phyloP scores from a whole-genome alignment of 2,888 invertebrate species.

The Phanerotoma sp. region DNA sequence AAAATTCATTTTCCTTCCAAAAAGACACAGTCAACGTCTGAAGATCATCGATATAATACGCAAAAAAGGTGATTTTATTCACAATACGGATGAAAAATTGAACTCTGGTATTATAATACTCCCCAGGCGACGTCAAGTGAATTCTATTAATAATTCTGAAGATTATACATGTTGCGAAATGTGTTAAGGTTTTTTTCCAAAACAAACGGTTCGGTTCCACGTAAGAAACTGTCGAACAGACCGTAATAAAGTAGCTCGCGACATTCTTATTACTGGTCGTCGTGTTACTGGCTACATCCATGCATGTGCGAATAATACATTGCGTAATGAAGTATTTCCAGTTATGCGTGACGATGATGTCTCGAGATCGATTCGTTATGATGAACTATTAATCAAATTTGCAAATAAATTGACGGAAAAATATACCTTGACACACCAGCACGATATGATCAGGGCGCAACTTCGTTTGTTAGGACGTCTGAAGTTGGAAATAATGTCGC shows the following conservation, averaged over 20 bases:
- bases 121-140: neutral
- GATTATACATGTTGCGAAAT: neutral
- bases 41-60: neutral
- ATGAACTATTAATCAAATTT: neutral
- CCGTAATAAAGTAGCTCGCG: neutral
- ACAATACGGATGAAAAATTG: neutral
- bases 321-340: neutral
- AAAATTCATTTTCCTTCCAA: neutral
- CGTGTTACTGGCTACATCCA: neutral
- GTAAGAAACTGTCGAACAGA: neutral
- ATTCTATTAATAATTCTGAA: neutral
- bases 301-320: neutral
- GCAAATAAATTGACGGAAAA: neutral
- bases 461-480: conserved; percentile 17
- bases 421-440: neutral
- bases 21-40: neutral
- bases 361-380: neutral
- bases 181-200: neutral
- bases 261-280: neutral
- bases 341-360: neutral
- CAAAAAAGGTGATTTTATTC: neutral
- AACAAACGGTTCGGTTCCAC: neutral
- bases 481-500: conserved; percentile 13
- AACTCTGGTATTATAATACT: neutral
- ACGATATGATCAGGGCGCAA: neutral